phyloP scores from a whole-genome alignment of 2,888 invertebrate genomes.

The Drosophila algonquin region DNA sequence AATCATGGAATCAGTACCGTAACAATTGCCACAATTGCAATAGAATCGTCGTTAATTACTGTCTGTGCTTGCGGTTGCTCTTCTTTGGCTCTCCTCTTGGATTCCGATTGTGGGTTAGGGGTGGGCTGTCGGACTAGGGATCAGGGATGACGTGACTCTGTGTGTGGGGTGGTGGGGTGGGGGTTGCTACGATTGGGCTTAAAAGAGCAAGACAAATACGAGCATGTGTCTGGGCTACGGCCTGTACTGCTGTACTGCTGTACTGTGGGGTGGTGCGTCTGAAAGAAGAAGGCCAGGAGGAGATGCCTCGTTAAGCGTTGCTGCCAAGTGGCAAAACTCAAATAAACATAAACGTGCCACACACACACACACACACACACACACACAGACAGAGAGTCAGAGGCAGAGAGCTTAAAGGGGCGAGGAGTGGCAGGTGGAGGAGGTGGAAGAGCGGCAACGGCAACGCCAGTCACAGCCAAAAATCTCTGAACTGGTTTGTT shows the following conservation, averaged over 20 bases:
- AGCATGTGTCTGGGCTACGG: conserved; percentile 57
- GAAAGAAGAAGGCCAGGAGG: conserved; percentile 54
- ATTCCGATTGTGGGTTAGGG: conserved; percentile 21
- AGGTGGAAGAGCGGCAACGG: neutral
- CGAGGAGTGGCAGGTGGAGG: neutral
- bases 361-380: conserved; percentile 43
- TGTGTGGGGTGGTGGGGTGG: conserved; percentile 5
- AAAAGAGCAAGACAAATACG: conserved; percentile 77
- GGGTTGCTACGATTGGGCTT: conserved; percentile 52
- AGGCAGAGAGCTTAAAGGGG: neutral
- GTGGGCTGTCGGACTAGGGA: neutral
- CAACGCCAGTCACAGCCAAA: conserved; percentile 50
- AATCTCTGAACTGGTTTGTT: conserved; percentile 76
- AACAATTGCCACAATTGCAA: conserved; percentile 83
- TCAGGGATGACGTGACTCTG: neutral
- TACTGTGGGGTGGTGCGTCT: conserved; percentile 19
- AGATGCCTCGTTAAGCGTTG: conserved; percentile 77
- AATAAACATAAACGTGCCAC: conserved; percentile 76
- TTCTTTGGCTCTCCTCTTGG: conserved; percentile 34
- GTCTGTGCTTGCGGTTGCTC: conserved; percentile 73
- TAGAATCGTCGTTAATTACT: conserved; percentile 83
- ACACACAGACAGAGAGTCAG: conserved; percentile 14
- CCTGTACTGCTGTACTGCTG: neutral
- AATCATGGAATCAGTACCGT: conserved; percentile 77
- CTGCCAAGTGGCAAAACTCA: conserved; percentile 80